Base-by-base conservation (phyloP, 2,113 vertebrate genomes). In the Hyperopisus bebe region DNA sequence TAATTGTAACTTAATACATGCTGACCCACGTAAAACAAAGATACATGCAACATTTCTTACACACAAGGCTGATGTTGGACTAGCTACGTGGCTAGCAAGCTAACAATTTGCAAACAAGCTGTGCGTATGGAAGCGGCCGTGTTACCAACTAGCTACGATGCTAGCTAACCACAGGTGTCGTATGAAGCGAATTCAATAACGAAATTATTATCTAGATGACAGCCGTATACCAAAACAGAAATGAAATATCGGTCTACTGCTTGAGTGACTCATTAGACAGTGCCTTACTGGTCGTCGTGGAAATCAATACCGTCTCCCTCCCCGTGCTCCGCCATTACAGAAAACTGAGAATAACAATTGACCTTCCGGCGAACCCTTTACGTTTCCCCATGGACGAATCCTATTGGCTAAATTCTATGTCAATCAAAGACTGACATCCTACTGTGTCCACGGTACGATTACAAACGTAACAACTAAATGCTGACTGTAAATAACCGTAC, bases 261-360 rank as follows among this genome's bases (percentile, higher is more conserved):
- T 50, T 24, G n/a, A 50, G 21, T 50, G 3, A 48, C 5, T 47
- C 24, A 86, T n/a, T 50, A 47, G 83, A 44, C 83, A 9, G 24
- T 46, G 19, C 90, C 95, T 94, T 90, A 96, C 96, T 96, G 96
- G 95, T 94, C 95, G 80, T 95, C 95, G 94, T 88, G 94, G 92
- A 95, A 95, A 35, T 94, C 94, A 90, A 95, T 92, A 92, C 90
- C 92, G 90, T 96, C 96, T 92, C 90, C 95, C 50, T 96, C 96
- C 91, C 92, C 90, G 92, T 96, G 94, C 88, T 96, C 96, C 96
- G 95, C 96, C 96, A 96, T 96, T 95, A 95, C 94, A 88, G 88
- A 86, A 89, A 90, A 88, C 90, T 86, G 95, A 93, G 92, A 92
- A 93, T 95, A 91, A 91, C 90, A 90, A 50, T 31, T 0, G 62